Base-by-base conservation (phyloP, 35 echinoderm and acorn worm species). In the Apostichopus parvimensis region DNA sequence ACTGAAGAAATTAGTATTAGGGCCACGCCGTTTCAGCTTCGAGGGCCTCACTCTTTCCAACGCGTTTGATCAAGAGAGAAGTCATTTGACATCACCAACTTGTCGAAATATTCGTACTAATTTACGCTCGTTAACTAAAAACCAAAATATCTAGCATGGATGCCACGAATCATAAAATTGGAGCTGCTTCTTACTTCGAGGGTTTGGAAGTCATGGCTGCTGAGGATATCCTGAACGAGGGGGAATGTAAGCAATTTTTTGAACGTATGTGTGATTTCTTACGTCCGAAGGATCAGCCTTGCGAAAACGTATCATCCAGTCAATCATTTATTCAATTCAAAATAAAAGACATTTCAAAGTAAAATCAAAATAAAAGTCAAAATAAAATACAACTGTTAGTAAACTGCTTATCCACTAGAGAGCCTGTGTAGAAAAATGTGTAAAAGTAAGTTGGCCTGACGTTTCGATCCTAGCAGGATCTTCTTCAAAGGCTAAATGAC, bases 131-230 rank as follows among this genome's bases (percentile, higher is more conserved):
- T 28, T 28, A 28, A 28, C 26, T 28, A 28, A 28, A 28, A 28
- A 28, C 26, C 26, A 28, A 28, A 28, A 28, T 28, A 28, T 28
- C 26, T 28, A 28, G 26, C 26, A 73, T 73, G 70, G 70, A 73
- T 73, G 5, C 70, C n/a, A 15, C 70, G n/a, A 73, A 14, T 73
- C 8, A 73, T 14, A 73, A 20, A 73, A 73, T 73, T 73, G 70
- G 17, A 73, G 12, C 8, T 73, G 70, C 70, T 6, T 73, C 70
- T 14, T 73, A 9, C 17, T 73, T 73, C 17, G 13, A 73, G 70
- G 70, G 17, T 73, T 73, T 73, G 70, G 70, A 73, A 73, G n/a
- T 73, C 70, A 73, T 73, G 10, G n/a, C 70, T 73, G 70, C 70
- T 15, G 70, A 73, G 71, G 71, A 73, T 18, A n/a, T 73, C 10